These are phyloP conservation scores for Tachysurus vachellii DNA, from an alignment of 2,113 vertebrate genomes.

Conservation along the genomic window DNA sequence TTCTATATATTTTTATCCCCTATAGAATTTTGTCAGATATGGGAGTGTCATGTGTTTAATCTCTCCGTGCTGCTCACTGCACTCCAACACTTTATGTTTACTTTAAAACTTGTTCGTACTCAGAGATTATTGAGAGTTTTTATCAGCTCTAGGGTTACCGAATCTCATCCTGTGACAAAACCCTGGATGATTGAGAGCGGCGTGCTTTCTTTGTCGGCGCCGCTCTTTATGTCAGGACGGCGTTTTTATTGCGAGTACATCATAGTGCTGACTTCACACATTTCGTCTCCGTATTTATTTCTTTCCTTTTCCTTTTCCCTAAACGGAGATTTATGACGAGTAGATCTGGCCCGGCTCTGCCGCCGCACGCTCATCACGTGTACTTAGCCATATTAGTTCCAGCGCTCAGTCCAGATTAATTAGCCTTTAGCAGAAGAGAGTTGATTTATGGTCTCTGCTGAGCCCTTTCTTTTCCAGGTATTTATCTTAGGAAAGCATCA, in stretches of 20 bases:
- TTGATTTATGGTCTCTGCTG: slow-evolving; percentile 54
- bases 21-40: too few species aligned
- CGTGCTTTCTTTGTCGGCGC: slow-evolving; percentile 4
- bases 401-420: slow-evolving; percentile 51
- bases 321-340: slow-evolving; percentile 46
- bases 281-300: slow-evolving; percentile 2
- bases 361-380: slow-evolving; percentile 38
- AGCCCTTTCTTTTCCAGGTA: slow-evolving; percentile 39
- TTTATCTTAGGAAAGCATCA: slow-evolving; percentile 48
- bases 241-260: slow-evolving; percentile 34
- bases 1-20: too few species aligned
- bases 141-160: not conserved
- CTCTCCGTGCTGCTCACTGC: not conserved
- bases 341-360: slow-evolving; percentile 23
- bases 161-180: not conserved
- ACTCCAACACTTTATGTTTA: not conserved
- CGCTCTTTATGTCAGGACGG: slow-evolving; percentile 17
- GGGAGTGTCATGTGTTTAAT: not conserved
- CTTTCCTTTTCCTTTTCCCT: not conserved
- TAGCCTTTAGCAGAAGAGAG: slow-evolving; percentile 43
- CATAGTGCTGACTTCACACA: slow-evolving; percentile 35
- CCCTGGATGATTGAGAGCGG: slow-evolving; percentile 18
- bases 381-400: slow-evolving; percentile 44
- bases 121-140: not conserved
- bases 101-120: not conserved